phyloP scores from a whole-genome alignment of 2,888 invertebrate genomes.

The Trichacis sp. region DNA sequence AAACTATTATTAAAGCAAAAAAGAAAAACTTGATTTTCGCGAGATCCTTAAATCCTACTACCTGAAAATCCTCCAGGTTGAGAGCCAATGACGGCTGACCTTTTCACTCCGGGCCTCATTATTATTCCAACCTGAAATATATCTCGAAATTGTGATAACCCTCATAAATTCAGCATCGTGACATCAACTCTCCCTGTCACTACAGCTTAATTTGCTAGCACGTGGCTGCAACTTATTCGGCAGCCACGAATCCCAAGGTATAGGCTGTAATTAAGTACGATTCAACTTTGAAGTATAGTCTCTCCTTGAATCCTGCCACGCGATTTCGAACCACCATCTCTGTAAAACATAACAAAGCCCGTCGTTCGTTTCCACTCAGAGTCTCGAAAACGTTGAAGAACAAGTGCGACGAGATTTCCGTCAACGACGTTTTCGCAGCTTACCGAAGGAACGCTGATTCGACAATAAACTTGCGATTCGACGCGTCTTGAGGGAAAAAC shows the following conservation, averaged over 20 bases:
- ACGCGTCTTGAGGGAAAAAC: too few species aligned
- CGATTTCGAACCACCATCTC: background rate
- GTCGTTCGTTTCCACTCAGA: too few species aligned
- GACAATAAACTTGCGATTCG: too few species aligned
- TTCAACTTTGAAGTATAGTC: background rate
- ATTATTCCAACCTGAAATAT: background rate
- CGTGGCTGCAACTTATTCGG: conserved; percentile 29
- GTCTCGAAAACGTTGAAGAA: too few species aligned
- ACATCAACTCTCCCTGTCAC: conserved; percentile 22
- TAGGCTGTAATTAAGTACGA: conserved; percentile 21
- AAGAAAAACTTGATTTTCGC: too few species aligned
- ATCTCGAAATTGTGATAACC: conserved; percentile 7
- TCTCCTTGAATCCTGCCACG: background rate
- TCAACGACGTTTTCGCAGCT: too few species aligned
- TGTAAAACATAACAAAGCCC: background rate
- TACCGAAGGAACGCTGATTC: too few species aligned
- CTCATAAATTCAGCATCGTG: conserved; percentile 27
- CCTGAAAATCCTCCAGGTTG: too few species aligned
- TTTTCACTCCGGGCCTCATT: conserved; percentile 7
- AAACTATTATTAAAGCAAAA: too few species aligned
- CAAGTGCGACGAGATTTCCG: too few species aligned
- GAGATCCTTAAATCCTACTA: too few species aligned
- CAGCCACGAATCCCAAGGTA: conserved; percentile 14
- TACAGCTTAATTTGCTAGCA: conserved; percentile 27
- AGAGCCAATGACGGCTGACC: too few species aligned